Conservation (phyloP, 2,888 invertebrate species). For the Hipparchia sbordonii region DNA sequence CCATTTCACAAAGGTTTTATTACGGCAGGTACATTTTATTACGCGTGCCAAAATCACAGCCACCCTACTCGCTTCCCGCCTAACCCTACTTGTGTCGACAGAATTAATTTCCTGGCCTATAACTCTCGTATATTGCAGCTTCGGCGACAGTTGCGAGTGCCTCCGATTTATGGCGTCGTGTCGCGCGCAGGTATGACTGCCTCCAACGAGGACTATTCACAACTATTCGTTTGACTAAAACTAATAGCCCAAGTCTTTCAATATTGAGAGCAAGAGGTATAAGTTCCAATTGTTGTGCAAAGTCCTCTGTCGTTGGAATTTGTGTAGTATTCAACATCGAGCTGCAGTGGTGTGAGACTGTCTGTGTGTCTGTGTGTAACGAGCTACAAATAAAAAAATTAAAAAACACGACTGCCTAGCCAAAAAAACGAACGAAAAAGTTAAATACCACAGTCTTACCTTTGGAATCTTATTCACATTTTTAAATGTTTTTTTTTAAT, state of each 20-base stretch:
- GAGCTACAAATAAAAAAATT: too few relatives aligned
- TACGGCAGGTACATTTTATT: background rate
- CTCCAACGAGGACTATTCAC: slow-evolving; percentile 14
- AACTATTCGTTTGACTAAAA: background rate
- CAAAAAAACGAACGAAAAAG: too few relatives aligned
- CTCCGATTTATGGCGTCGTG: slow-evolving; percentile 73
- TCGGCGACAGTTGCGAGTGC: slow-evolving; percentile 74
- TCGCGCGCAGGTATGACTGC: slow-evolving; percentile 63
- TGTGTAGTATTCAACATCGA: background rate
- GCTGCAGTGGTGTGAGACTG: background rate
- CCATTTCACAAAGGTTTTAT: background rate
- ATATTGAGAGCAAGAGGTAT: background rate
- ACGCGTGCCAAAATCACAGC: slow-evolving; percentile 38
- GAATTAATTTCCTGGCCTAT: slow-evolving; percentile 82
- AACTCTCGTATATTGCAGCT: slow-evolving; percentile 80
- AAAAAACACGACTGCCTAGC: too few relatives aligned
- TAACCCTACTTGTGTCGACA: slow-evolving; percentile 78
- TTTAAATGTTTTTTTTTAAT: too few relatives aligned
- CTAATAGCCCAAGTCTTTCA: background rate
- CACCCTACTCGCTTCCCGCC: slow-evolving; percentile 52
- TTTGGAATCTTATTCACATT: too few relatives aligned
- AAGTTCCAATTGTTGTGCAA: background rate
- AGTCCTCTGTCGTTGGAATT: background rate
- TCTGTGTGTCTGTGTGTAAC: too few relatives aligned
- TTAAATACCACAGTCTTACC: too few relatives aligned